A percentile compares a stretch with the other conserved stretches of the same genome.
These are phyloP conservation scores for Ondatra zibethicus DNA, from an alignment of 2,113 vertebrate genomes.

Conservation along the genomic window DNA sequence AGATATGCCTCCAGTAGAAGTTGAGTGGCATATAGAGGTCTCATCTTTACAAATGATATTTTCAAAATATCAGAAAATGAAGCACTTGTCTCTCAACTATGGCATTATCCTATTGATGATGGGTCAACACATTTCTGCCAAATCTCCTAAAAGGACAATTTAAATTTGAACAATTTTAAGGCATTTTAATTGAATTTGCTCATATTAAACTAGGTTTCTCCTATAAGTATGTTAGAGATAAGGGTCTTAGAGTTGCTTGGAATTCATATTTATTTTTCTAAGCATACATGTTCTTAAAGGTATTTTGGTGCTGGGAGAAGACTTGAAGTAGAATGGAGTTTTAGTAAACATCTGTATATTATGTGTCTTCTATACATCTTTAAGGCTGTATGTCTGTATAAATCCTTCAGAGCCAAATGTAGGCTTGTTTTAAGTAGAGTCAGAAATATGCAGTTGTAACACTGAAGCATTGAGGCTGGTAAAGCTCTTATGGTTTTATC, in stretches of 20 bases:
- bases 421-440: neutral
- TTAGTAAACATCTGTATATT: neutral
- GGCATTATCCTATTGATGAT: constrained; percentile 42
- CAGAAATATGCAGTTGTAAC: neutral
- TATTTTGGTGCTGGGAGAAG: neutral
- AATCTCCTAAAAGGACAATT: constrained; percentile 41
- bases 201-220: constrained; percentile 50
- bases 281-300: neutral
- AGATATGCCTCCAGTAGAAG: neutral
- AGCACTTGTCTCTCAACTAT: constrained; percentile 47
- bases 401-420: neutral
- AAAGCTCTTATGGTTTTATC: neutral
- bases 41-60: constrained; percentile 60
- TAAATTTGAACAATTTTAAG: constrained; percentile 45
- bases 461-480: neutral
- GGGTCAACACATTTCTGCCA: constrained; percentile 60
- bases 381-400: neutral
- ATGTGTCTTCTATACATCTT: neutral
- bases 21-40: neutral
- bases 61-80: constrained; percentile 48
- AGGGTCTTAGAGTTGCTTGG: neutral
- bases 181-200: constrained; percentile 60
- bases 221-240: constrained; percentile 51
- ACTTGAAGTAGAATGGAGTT: neutral
- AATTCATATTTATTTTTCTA: constrained; percentile 20